A percentile compares a stretch with the other conserved stretches of the same genome.
phyloP scores from a whole-genome alignment of 2,113 vertebrate species.

The Guaruba guarouba region DNA sequence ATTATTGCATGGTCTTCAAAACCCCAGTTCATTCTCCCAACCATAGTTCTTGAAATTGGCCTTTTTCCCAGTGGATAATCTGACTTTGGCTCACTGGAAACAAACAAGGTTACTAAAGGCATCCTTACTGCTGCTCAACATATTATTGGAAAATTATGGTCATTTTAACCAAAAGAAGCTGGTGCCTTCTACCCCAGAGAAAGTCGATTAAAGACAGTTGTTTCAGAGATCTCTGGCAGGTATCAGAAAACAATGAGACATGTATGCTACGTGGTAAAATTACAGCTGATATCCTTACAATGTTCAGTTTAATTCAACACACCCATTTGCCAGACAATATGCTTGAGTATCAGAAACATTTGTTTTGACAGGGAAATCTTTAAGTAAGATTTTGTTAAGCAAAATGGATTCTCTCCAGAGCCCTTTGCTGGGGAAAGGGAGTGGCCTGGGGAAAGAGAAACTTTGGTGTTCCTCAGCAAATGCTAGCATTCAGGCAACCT shows the following conservation, averaged over 20 bases:
- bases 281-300: background rate
- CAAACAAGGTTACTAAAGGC: background rate
- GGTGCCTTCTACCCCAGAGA: background rate
- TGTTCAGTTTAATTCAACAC: background rate
- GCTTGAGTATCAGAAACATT: background rate
- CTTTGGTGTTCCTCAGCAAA: background rate
- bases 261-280: background rate
- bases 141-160: background rate
- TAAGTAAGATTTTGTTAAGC: background rate
- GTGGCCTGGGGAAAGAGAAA: background rate
- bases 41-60: background rate
- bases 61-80: background rate
- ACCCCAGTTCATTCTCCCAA: background rate
- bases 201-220: background rate
- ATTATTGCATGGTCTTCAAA: background rate
- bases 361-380: conserved; percentile 1
- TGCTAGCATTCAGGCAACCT: background rate
- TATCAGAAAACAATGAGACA: background rate
- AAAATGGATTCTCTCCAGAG: background rate
- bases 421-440: background rate
- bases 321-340: background rate
- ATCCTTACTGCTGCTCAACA: background rate
- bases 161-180: background rate
- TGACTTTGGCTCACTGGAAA: background rate
- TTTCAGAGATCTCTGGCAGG: conserved; percentile 2